phyloP scores from a whole-genome alignment of 2,113 vertebrate species.

The Dipodomys spectabilis region DNA sequence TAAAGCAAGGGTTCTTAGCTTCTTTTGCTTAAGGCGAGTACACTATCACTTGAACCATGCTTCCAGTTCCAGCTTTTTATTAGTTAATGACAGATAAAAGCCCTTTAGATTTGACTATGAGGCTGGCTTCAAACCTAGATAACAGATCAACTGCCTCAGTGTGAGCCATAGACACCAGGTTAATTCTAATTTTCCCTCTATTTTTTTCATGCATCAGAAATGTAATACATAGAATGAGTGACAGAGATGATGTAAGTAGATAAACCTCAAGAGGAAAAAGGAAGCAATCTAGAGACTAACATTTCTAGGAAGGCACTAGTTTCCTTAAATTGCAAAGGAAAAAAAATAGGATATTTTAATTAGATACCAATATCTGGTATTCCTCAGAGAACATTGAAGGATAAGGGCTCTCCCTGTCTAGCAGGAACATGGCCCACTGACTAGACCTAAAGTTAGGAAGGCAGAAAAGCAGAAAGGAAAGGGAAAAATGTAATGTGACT shows the following conservation, averaged over 20 bases:
- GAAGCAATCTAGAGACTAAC: not conserved
- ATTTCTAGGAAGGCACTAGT: not conserved
- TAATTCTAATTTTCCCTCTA: not conserved
- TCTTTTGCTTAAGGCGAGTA: too few species aligned
- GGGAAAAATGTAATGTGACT: not conserved
- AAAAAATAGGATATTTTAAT: not conserved
- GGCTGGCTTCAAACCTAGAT: too few species aligned
- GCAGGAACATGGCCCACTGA: not conserved
- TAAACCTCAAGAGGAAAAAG: not conserved
- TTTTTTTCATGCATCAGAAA: not conserved
- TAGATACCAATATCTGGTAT: not conserved
- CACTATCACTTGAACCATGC: too few species aligned
- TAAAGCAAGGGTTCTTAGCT: too few species aligned
- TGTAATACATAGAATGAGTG: slow-evolving; percentile 23
- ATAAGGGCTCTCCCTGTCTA: too few species aligned
- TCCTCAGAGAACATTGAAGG: not conserved
- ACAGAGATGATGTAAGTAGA: not conserved
- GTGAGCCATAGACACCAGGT: too few species aligned
- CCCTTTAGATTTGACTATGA: too few species aligned
- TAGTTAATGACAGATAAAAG: too few species aligned
- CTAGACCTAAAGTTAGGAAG: not conserved
- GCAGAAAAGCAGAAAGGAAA: not conserved
- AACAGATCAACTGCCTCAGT: too few species aligned
- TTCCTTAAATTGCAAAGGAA: not conserved
- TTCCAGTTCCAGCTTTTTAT: too few species aligned